Evolutionary conservation across 2,797 vertebrate genomes (phyloP), one percentile per base, ranked within the genome.

Genomic region (Pangasius macronema): DNA sequence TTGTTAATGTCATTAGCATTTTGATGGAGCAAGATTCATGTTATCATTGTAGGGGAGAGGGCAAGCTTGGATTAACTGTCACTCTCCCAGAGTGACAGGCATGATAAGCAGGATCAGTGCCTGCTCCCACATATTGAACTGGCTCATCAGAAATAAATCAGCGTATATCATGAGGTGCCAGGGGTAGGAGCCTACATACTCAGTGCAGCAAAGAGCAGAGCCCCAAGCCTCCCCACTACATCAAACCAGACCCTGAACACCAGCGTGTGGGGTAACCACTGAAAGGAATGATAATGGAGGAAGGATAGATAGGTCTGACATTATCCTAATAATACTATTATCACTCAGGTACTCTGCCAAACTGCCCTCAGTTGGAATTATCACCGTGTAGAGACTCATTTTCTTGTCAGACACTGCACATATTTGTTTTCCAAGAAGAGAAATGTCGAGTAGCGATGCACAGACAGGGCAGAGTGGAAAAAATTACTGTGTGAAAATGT

Each of bases 41-140:
- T 88, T 91, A 90, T 91, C 91, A 93, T 83, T 89, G 83, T 84
- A 86, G 83, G 88, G 63, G 86, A 83, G 59, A 80, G 79, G 53
- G 61, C 46, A 22, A 81, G 85, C 83, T 89, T 27, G 57, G 80
- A 83, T 91, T 90, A 83, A 91, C 91, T 92, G 93, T 93, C 93
- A 90, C 88, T 84, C 88, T 92, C 83, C 81, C 86, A 93, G 93
- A 95, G 87, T 93, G 95, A 93, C 93, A 92, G 91, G 27, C 86
- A 80, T 88, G 95, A 95, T 95, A 94, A 94, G 91, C 92, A 89
- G 90, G 93, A 95, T 95, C 93, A 92, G 91, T 82, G 39, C 36
- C 27, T 82, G 85, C 65, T 68, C 84, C 83, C 75, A 85, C 81
- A 86, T 75, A 83, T 82, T 39, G 61, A 89, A 86, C 14, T 22